Evolutionary conservation across 1,140 invertebrate species (phyloP).

Genomic region (Macrobrachium nipponense): DNA sequence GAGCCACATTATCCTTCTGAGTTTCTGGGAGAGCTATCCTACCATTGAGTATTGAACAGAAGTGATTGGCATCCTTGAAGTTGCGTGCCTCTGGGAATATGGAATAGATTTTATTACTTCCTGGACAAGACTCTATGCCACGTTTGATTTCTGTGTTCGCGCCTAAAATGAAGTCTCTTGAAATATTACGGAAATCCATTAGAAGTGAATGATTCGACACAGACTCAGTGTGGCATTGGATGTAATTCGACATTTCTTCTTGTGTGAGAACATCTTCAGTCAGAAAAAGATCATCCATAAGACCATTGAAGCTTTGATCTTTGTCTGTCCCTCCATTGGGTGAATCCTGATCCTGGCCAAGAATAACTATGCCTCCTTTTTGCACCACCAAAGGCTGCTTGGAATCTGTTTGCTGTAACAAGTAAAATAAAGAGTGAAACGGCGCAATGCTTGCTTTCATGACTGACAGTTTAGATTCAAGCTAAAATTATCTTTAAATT

Average conservation of each 20-base stretch:
- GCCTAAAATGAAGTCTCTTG: slow-evolving; percentile 16
- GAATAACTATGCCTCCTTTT: neutral
- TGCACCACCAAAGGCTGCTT: neutral
- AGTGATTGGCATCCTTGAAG: neutral
- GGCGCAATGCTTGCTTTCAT: neutral
- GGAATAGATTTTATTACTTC: slow-evolving; percentile 17
- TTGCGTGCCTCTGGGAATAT: slow-evolving; percentile 25
- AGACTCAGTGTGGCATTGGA: slow-evolving; percentile 9
- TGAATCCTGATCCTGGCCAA: slow-evolving; percentile 42
- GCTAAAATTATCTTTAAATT: too few relatives aligned
- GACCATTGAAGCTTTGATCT: slow-evolving; percentile 27
- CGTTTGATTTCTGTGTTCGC: neutral
- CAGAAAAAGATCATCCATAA: neutral
- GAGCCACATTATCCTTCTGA: neutral
- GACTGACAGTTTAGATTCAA: neutral
- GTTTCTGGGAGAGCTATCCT: neutral
- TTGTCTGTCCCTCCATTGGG: slow-evolving; percentile 9
- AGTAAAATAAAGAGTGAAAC: neutral
- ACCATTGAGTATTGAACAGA: slow-evolving; percentile 32
- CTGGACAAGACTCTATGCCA: neutral
- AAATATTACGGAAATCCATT: slow-evolving; percentile 11
- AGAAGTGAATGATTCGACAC: neutral
- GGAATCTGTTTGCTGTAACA: neutral
- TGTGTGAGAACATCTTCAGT: neutral
- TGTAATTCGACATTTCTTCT: neutral